Percentiles rank a stretch among this genome's conserved stretches.
Evolutionary conservation across 1,140 invertebrate genomes (phyloP).

Genomic region (Heliconius congener): DNA sequence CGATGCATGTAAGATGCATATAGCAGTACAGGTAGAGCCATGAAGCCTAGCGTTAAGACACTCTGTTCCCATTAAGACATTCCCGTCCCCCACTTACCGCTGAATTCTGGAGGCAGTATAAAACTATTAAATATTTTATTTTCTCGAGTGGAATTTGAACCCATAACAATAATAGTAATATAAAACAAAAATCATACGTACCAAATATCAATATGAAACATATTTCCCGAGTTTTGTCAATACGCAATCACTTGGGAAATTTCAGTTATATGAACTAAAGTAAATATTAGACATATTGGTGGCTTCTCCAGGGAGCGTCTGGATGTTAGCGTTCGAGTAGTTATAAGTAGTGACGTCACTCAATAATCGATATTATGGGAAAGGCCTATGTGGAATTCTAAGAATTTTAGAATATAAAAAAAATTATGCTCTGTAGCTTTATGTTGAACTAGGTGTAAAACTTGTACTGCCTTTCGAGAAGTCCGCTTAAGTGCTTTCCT

Average conservation of each 20-base stretch:
- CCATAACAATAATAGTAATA: no score
- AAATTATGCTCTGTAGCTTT: no score
- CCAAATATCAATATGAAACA: not conserved
- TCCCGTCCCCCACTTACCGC: no score
- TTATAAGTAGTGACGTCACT: not conserved
- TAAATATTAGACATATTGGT: constrained; percentile 13
- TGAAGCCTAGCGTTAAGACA: no score
- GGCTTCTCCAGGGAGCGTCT: not conserved
- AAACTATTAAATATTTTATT: no score
- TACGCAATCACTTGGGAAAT: not conserved
- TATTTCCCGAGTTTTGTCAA: not conserved
- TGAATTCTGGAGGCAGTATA: no score
- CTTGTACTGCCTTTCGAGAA: not conserved
- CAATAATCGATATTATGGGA: not conserved
- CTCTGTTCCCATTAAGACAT: no score
- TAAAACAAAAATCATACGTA: not conserved
- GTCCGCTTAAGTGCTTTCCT: no score
- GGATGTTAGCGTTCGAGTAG: not conserved
- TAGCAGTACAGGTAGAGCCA: no score
- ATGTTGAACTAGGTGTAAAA: not conserved
- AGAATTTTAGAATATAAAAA: not conserved
- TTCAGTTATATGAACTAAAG: constrained; percentile 8
- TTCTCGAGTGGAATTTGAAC: no score
- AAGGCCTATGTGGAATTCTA: not conserved
- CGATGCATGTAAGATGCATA: no score